Conservation (phyloP, 2,888 invertebrate genomes). For the Bellardia pandia region DNA sequence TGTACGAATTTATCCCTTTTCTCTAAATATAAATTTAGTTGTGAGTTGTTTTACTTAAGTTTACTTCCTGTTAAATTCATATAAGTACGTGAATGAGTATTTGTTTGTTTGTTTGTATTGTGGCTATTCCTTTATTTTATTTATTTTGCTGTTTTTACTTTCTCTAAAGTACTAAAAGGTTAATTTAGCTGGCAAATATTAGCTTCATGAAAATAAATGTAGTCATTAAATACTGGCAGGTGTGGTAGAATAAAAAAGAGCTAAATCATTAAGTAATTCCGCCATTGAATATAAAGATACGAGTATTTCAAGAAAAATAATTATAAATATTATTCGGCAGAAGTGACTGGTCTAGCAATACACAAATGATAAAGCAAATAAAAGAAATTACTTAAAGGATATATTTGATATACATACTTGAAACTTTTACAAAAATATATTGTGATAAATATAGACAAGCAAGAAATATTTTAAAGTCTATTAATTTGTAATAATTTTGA, state of each 20-base stretch:
- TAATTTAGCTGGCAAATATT: constrained; percentile 13
- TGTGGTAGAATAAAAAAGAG: neutral
- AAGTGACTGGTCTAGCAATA: neutral
- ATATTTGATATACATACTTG: too few relatives aligned
- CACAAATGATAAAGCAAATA: neutral
- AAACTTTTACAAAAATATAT: too few relatives aligned
- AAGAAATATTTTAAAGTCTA: too few relatives aligned
- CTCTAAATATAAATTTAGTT: neutral
- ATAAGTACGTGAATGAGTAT: neutral
- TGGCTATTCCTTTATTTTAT: constrained; percentile 27
- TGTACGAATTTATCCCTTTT: constrained; percentile 67
- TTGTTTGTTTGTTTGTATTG: neutral
- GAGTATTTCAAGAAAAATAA: neutral
- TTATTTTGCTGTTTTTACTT: neutral
- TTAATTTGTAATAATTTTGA: too few relatives aligned
- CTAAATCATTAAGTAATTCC: constrained; percentile 22
- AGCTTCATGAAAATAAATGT: constrained; percentile 29
- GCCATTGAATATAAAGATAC: neutral
- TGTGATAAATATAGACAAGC: too few relatives aligned
- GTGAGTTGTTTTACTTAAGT: constrained; percentile 14
- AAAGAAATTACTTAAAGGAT: neutral
- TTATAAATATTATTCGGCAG: neutral
- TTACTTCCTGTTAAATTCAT: constrained; percentile 19
- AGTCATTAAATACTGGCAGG: constrained; percentile 19
- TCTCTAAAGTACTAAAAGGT: constrained; percentile 14